Base-by-base conservation (phyloP, 2,797 vertebrate genomes). In the Eulemur albifrons region DNA sequence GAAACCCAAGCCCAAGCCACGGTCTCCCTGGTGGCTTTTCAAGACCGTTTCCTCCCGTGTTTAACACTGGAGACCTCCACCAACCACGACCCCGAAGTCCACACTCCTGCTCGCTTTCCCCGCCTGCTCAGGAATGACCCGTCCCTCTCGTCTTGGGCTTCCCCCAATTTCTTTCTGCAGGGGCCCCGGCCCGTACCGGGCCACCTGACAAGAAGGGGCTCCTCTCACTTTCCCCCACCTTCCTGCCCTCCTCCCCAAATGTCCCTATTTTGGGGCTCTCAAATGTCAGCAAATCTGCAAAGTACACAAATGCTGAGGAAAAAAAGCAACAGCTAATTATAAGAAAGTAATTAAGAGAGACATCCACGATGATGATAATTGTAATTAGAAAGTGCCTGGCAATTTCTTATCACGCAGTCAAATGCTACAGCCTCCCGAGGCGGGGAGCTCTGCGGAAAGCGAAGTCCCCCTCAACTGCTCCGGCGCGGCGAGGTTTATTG, bases 281-380 rank as follows among this genome's bases (percentile, higher is more conserved):
- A 97, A 97, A 97, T 97, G 97, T 97, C 97, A 98, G 97, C 96
- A 97, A 97, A 96, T 97, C 94, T 93, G 87, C 94, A 96, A 97
- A 97, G 97, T 93, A 94, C 93, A 97, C 97, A 97, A 95, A 97
- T 85, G 96, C 96, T 45, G 38, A 91, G 96, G 97, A 91, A 95
- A 63, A 89, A 89, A 97, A 84, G 96, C 96, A 97, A 97, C 91
- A 94, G 94, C 97, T 98, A 98, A 98, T 98, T 98, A 97, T 96
- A 97, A 98, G 95, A 97, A 97, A 98, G 97, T 97, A 97, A 98
- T 98, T 98, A 97, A 97, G 97, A 97, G 90, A 98, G 98, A 98
- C 98, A 98, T 90, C 97, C 97, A 96, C 32, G 96, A 97, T 95
- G 97, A 97, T 96, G 97, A 96, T 97, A 98, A 98, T 97, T 97